A percentile compares a stretch with the other conserved stretches of the same genome.
phyloP scores from a whole-genome alignment of 2,113 vertebrate species.

The Verasper variegatus region DNA sequence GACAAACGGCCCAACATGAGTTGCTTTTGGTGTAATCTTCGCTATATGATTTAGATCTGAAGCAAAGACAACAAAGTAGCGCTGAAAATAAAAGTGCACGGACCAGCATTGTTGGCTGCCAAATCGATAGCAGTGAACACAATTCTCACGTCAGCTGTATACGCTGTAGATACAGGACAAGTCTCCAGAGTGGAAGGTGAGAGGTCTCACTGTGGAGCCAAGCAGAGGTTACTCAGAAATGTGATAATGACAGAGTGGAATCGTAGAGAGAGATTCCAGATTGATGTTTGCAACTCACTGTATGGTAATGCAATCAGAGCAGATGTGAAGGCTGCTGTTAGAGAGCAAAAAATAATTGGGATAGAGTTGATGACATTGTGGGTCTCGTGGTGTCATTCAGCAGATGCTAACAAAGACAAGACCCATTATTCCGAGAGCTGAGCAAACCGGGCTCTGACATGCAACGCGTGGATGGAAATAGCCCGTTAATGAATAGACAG shows the following conservation, averaged over 20 bases:
- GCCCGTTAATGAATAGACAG: conserved; percentile 81
- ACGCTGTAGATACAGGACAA: not conserved
- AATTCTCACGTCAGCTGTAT: not conserved
- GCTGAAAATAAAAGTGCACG: not conserved
- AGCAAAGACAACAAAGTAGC: conserved; percentile 10
- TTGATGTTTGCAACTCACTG: conserved; percentile 8
- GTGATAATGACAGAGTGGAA: conserved; percentile 11
- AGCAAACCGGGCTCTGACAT: conserved; percentile 63
- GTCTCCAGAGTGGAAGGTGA: conserved; percentile 25
- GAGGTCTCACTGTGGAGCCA: conserved; percentile 25
- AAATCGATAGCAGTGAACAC: conserved; percentile 31
- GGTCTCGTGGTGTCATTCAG: conserved; percentile 66
- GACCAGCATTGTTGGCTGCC: conserved; percentile 1
- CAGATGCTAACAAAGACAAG: conserved; percentile 70
- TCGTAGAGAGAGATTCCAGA: not conserved
- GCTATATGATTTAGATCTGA: not conserved
- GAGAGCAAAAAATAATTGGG: conserved; percentile 63
- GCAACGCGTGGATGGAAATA: conserved; percentile 68
- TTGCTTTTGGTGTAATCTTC: conserved; percentile 11
- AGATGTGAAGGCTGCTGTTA: conserved; percentile 47
- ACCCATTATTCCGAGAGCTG: conserved; percentile 52
- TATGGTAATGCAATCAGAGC: conserved; percentile 40
- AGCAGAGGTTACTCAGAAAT: conserved; percentile 16
- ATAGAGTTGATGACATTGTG: conserved; percentile 64
- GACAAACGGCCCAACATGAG: conserved; percentile 6